Evolutionary conservation across 1,140 invertebrate species (phyloP).

Genomic region (Papilio polytes): DNA sequence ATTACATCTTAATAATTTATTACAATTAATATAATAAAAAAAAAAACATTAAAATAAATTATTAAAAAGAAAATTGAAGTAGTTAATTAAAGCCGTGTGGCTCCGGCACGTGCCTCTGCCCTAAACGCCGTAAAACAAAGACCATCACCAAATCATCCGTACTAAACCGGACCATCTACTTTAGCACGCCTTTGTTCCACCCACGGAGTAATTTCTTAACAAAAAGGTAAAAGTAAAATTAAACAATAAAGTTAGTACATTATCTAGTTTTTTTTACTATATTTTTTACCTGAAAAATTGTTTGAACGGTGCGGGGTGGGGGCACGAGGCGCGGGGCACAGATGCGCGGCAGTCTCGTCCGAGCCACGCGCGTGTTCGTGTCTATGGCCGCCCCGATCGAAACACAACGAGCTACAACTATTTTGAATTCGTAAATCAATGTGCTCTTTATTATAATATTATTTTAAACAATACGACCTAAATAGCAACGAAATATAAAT

Average conservation of each 20-base stretch:
- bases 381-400: slow-evolving; percentile 34
- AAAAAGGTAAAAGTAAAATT: slow-evolving; percentile 50
- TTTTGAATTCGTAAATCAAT: slow-evolving; percentile 23
- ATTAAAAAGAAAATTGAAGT: neutral
- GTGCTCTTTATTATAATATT: slow-evolving; percentile 45
- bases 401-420: slow-evolving; percentile 33
- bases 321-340: slow-evolving; percentile 60
- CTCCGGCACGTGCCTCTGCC: slow-evolving; percentile 44
- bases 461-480: slow-evolving; percentile 57
- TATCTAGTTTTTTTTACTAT: slow-evolving; percentile 49
- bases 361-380: slow-evolving; percentile 58
- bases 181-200: slow-evolving; percentile 41
- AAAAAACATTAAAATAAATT: neutral
- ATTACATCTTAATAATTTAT: neutral
- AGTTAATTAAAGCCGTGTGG: neutral
- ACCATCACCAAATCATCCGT: slow-evolving; percentile 42
- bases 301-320: slow-evolving; percentile 54
- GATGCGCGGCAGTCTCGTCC: slow-evolving; percentile 65
- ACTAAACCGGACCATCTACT: slow-evolving; percentile 55
- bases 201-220: slow-evolving; percentile 48
- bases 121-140: slow-evolving; percentile 52
- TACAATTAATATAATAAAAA: no score
- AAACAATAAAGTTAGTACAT: slow-evolving; percentile 60
- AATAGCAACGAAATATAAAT: slow-evolving; percentile 61
- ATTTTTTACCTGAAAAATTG: slow-evolving; percentile 72